phyloP scores from a whole-genome alignment of 1,140 invertebrate genomes.

The Ips nitidus region DNA sequence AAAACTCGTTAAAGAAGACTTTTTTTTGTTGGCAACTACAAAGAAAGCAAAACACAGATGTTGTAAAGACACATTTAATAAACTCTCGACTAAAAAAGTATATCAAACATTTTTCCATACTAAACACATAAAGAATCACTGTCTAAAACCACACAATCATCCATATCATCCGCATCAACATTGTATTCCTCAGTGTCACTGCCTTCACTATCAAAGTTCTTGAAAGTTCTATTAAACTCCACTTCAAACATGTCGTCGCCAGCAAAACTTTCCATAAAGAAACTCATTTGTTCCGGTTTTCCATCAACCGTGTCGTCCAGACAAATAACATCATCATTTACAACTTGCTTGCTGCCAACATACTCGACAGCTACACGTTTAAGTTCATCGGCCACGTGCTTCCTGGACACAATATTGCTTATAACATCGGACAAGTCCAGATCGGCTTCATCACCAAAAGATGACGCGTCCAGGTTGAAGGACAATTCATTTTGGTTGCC shows the following conservation, averaged over 20 bases:
- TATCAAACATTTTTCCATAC: background rate
- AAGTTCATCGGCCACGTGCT: constrained; percentile 6
- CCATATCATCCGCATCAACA: constrained; percentile 9
- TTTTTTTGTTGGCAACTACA: too few relatives aligned
- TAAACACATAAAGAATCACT: constrained; percentile 36
- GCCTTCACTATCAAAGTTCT: constrained; percentile 2
- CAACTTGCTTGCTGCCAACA: background rate
- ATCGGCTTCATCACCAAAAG: constrained; percentile 53
- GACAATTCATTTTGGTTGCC: constrained; percentile 18
- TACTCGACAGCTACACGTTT: constrained; percentile 13
- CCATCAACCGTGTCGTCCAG: constrained; percentile 25
- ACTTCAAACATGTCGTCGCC: constrained; percentile 46
- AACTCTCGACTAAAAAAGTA: too few relatives aligned
- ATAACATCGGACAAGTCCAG: constrained; percentile 63
- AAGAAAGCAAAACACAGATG: too few relatives aligned
- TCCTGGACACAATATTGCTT: constrained; percentile 55
- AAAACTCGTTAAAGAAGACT: too few relatives aligned
- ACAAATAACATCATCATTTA: constrained; percentile 5
- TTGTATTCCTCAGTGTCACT: constrained; percentile 12
- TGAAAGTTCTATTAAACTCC: constrained; percentile 49
- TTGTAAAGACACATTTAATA: too few relatives aligned
- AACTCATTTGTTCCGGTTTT: constrained; percentile 36
- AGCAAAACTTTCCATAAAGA: constrained; percentile 37
- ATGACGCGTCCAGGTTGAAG: constrained; percentile 45
- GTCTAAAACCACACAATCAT: constrained; percentile 5